phyloP scores from a whole-genome alignment of 2,797 vertebrate genomes.

The Pelobates cultripes region DNA sequence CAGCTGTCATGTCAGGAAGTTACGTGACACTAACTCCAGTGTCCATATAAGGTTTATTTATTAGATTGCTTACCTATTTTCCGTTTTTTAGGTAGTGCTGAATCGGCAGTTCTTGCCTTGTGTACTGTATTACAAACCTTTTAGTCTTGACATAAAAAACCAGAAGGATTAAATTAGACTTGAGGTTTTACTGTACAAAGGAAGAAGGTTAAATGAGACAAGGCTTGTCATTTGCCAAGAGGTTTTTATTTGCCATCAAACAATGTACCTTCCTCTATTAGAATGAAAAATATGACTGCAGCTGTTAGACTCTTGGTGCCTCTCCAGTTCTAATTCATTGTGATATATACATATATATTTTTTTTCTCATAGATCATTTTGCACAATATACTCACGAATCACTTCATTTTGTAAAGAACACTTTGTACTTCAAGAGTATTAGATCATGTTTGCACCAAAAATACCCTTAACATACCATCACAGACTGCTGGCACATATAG shows the following conservation, averaged over 20 bases:
- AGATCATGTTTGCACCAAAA: slow-evolving; percentile 29
- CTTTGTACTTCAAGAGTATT: slow-evolving; percentile 40
- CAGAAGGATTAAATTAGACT: too few species aligned
- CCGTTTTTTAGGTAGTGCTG: too few species aligned
- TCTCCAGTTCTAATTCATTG: slow-evolving; percentile 23
- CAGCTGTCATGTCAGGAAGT: too few species aligned
- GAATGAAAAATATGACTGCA: slow-evolving; percentile 12
- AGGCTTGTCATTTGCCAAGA: neutral
- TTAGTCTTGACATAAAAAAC: too few species aligned
- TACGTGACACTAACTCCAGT: too few species aligned
- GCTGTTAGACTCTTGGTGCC: slow-evolving; percentile 15
- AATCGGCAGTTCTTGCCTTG: too few species aligned
- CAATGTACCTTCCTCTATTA: neutral
- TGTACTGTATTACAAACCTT: too few species aligned
- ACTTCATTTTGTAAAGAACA: slow-evolving; percentile 21
- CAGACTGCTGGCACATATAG: neutral
- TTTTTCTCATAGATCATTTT: slow-evolving; percentile 1
- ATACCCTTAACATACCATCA: slow-evolving; percentile 6
- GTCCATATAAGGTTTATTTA: too few species aligned
- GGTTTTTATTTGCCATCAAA: slow-evolving; percentile 11
- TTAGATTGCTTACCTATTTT: too few species aligned
- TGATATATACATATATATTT: neutral
- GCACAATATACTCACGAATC: slow-evolving; percentile 16
- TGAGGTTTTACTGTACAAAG: too few species aligned
- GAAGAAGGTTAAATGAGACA: neutral